These are phyloP conservation scores for Listronotus oregonensis DNA, from an alignment of 1,140 invertebrate genomes.

Conservation along the genomic window DNA sequence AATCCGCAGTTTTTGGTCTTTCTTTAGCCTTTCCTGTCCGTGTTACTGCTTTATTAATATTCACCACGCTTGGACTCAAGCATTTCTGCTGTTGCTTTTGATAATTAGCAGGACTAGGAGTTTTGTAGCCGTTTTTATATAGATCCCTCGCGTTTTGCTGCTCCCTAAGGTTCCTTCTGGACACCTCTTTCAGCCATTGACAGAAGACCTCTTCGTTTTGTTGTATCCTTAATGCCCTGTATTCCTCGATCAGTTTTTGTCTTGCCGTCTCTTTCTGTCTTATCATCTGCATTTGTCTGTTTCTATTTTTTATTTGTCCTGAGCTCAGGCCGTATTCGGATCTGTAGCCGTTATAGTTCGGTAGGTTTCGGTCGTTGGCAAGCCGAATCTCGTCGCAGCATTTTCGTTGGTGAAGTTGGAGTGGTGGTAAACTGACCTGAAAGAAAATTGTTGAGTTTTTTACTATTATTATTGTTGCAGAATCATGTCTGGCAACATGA, in stretches of 20 bases:
- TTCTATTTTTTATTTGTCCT: constrained; percentile 44
- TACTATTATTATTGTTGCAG: too few relatives aligned
- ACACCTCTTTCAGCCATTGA: constrained; percentile 52
- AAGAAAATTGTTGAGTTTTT: too few relatives aligned
- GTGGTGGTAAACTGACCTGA: constrained; percentile 40
- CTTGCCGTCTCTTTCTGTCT: constrained; percentile 44
- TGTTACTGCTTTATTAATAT: constrained; percentile 13
- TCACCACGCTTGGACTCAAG: constrained; percentile 13
- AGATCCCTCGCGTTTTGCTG: constrained; percentile 28
- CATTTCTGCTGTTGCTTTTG: background rate
- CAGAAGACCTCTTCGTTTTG: constrained; percentile 54
- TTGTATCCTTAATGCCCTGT: constrained; percentile 45
- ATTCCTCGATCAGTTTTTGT: constrained; percentile 47
- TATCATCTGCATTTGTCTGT: constrained; percentile 42
- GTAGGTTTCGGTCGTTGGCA: constrained; percentile 44
- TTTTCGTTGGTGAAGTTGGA: constrained; percentile 49
- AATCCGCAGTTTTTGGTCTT: constrained; percentile 48
- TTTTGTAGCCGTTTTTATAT: constrained; percentile 22
- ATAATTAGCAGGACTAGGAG: background rate
- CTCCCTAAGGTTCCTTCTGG: constrained; percentile 36
- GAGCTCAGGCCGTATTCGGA: constrained; percentile 54
- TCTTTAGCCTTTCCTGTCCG: constrained; percentile 30
- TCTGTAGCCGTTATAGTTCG: constrained; percentile 49
- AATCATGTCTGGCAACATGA: too few relatives aligned
- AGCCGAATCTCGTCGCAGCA: constrained; percentile 49